phyloP scores from a whole-genome alignment of 2,113 vertebrate genomes.

The Lepisosteus oculatus region DNA sequence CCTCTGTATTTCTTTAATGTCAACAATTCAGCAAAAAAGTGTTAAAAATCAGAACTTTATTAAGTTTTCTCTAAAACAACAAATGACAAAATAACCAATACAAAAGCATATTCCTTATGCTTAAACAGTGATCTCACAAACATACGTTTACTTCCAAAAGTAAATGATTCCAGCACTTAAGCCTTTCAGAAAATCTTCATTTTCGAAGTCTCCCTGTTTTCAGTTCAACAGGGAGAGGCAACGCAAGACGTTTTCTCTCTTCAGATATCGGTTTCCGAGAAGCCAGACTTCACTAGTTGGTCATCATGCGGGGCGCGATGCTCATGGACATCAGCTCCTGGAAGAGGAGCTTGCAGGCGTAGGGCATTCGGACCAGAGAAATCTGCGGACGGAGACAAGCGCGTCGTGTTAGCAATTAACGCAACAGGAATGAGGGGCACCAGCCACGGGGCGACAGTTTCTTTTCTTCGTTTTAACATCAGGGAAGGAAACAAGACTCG shows the following conservation, averaged over 20 bases:
- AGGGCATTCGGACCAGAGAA: conserved; percentile 93
- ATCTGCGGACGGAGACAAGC: conserved; percentile 66
- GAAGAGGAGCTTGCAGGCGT: conserved; percentile 95
- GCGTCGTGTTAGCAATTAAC: too few species aligned
- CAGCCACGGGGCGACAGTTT: too few species aligned
- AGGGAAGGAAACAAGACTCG: too few species aligned
- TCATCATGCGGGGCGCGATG: conserved; percentile 98
- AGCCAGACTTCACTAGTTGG: conserved; percentile 31
- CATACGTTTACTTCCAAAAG: not conserved
- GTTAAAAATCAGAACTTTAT: not conserved
- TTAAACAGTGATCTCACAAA: conserved; percentile 5
- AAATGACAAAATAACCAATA: not conserved
- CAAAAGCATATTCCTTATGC: not conserved
- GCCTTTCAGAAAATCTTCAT: not conserved
- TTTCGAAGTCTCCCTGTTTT: not conserved
- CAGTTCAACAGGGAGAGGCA: not conserved
- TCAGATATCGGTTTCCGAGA: not conserved
- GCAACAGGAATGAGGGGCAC: too few species aligned
- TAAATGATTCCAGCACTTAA: not conserved
- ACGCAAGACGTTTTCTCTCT: too few species aligned
- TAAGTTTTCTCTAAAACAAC: not conserved
- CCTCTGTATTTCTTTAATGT: too few species aligned
- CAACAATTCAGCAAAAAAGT: too few species aligned
- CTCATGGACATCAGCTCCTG: conserved; percentile 99
- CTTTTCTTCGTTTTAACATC: too few species aligned